Conservation (phyloP, 2,888 invertebrate species). For the Argyresthia albistria region DNA sequence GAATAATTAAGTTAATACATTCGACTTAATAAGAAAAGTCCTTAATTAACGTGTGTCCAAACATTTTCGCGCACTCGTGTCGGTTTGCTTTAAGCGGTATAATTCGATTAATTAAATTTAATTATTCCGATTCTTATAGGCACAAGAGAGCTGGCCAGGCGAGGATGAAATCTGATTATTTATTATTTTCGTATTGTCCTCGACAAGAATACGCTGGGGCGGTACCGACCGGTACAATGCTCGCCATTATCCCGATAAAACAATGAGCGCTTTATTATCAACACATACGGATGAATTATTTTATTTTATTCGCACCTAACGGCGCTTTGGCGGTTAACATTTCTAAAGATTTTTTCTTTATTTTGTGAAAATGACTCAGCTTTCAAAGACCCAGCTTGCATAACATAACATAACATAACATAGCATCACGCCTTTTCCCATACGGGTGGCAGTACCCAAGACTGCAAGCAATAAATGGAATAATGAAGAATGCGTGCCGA, state of each 20-base stretch:
- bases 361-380: too few relatives aligned
- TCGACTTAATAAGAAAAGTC: slow-evolving; percentile 33
- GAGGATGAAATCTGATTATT: slow-evolving; percentile 63
- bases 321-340: neutral
- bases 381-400: too few relatives aligned
- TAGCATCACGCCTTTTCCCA: too few relatives aligned
- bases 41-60: slow-evolving; percentile 45
- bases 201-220: slow-evolving; percentile 40
- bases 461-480: too few relatives aligned
- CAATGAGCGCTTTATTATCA: slow-evolving; percentile 69
- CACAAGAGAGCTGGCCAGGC: slow-evolving; percentile 63
- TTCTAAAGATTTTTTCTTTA: too few relatives aligned
- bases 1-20: slow-evolving; percentile 20
- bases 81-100: slow-evolving; percentile 45
- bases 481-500: too few relatives aligned
- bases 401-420: too few relatives aligned
- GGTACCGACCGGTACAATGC: slow-evolving; percentile 26
- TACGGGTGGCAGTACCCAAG: too few relatives aligned
- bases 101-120: slow-evolving; percentile 58
- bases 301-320: slow-evolving; percentile 54
- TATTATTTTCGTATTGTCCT: slow-evolving; percentile 61
- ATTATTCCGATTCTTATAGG: slow-evolving; percentile 55
- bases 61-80: slow-evolving; percentile 51
- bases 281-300: slow-evolving; percentile 69
- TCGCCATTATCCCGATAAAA: slow-evolving; percentile 61